phyloP scores from a whole-genome alignment of 2,888 invertebrate species.

The Brachynemurus nebulosus region DNA sequence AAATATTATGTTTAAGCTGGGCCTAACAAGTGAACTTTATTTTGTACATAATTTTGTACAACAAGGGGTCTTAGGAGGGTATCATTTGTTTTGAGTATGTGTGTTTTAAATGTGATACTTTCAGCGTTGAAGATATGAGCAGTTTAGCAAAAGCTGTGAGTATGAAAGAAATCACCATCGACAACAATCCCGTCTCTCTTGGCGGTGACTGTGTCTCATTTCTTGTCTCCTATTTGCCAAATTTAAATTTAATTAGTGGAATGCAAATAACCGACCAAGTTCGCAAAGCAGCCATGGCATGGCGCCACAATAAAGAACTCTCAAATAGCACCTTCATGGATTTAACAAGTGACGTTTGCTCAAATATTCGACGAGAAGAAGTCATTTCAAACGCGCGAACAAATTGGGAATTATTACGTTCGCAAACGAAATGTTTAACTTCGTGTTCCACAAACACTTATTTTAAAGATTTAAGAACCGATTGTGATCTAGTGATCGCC shows the following conservation, averaged over 20 bases:
- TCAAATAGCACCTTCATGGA: constrained; percentile 53
- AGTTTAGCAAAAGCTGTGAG: constrained; percentile 64
- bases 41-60: no score
- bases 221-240: constrained; percentile 64
- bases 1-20: no score
- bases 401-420: constrained; percentile 71
- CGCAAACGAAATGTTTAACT: constrained; percentile 47
- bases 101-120: no score
- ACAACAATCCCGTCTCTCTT: constrained; percentile 69
- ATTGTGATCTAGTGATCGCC: constrained; percentile 30
- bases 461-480: constrained; percentile 26
- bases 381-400: constrained; percentile 73
- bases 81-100: no score
- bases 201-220: constrained; percentile 73
- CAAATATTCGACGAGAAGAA: constrained; percentile 58
- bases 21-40: no score
- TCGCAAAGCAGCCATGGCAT: constrained; percentile 61
- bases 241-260: constrained; percentile 55
- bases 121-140: constrained; percentile 73
- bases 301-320: constrained; percentile 65
- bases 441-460: constrained; percentile 25
- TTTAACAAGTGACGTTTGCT: constrained; percentile 40
- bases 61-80: no score
- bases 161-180: constrained; percentile 72
- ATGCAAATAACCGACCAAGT: constrained; percentile 72